A percentile compares a stretch with the other conserved stretches of the same genome.
These are phyloP conservation scores for Drosophila mimica DNA, from an alignment of 2,888 invertebrate genomes.

Conservation along the genomic window DNA sequence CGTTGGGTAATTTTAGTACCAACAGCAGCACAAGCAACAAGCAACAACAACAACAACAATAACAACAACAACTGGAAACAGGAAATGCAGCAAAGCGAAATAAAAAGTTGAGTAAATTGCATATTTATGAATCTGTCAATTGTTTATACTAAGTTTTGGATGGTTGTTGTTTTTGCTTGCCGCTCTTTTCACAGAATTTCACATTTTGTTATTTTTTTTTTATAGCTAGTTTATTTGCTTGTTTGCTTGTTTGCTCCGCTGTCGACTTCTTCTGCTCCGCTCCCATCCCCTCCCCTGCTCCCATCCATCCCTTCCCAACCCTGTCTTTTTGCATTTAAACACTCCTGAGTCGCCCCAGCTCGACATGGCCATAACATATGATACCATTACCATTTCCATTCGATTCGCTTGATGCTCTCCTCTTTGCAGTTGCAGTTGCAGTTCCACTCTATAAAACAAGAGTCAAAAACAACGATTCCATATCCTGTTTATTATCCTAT, in stretches of 20 bases:
- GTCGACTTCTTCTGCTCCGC: constrained; percentile 10
- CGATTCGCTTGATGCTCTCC: constrained; percentile 43
- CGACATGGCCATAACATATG: constrained; percentile 62
- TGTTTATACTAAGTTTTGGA: constrained; percentile 72
- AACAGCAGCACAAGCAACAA: constrained; percentile 37
- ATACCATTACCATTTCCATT: constrained; percentile 57
- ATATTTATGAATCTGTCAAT: constrained; percentile 82
- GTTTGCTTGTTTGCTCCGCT: constrained; percentile 11
- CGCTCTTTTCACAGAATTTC: constrained; percentile 69
- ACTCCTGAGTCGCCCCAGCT: constrained; percentile 33
- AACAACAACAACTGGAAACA: constrained; percentile 68
- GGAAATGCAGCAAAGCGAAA: constrained; percentile 80
- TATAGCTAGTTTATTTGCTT: constrained; percentile 48
- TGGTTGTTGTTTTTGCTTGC: constrained; percentile 33
- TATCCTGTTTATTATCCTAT: constrained; percentile 42
- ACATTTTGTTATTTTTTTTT: constrained; percentile 57
- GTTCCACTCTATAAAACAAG: constrained; percentile 32
- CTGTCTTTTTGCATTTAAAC: constrained; percentile 32
- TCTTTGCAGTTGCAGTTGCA: constrained; percentile 15
- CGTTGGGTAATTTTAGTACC: constrained; percentile 80
- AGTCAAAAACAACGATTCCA: constrained; percentile 1
- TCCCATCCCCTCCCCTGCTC: neutral
- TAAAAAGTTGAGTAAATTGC: constrained; percentile 80
- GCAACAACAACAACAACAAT: constrained; percentile 24
- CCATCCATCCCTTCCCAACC: too few species aligned